phyloP scores from a whole-genome alignment of 92 coral and sea anemone species.

The Virgularia gustaviana region DNA sequence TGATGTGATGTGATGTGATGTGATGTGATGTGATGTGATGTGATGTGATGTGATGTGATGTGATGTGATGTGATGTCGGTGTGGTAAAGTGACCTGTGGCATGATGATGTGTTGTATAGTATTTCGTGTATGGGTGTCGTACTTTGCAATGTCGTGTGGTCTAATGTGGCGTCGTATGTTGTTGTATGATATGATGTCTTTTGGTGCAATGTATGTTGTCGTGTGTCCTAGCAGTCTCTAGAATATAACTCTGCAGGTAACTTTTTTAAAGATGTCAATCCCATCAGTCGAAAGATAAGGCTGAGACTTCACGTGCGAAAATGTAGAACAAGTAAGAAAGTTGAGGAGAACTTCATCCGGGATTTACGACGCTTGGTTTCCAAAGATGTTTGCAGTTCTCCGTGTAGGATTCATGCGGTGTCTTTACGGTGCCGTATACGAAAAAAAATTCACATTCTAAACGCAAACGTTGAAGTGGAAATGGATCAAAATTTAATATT shows the following conservation, averaged over 20 bases:
- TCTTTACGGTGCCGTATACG: slow-evolving; percentile 55
- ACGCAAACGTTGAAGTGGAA: slow-evolving; percentile 63
- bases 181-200: not conserved
- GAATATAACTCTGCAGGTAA: not conserved
- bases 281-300: slow-evolving; percentile 66
- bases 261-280: slow-evolving; percentile 23
- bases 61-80: too few species aligned
- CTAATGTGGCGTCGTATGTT: too few species aligned
- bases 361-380: slow-evolving; percentile 60
- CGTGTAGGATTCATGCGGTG: slow-evolving; percentile 64
- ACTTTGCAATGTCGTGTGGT: too few species aligned
- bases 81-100: too few species aligned
- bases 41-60: too few species aligned
- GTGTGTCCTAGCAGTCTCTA: not conserved
- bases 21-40: too few species aligned
- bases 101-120: too few species aligned
- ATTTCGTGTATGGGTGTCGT: too few species aligned
- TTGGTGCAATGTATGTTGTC: not conserved
- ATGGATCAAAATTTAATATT: slow-evolving; percentile 55
- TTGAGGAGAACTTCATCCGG: slow-evolving; percentile 38
- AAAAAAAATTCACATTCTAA: slow-evolving; percentile 39
- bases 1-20: too few species aligned
- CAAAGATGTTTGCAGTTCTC: slow-evolving; percentile 67
- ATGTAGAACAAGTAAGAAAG: slow-evolving; percentile 44
- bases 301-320: slow-evolving; percentile 61